Conservation (phyloP, 2,113 vertebrate species). For the Phaethornis superciliosus region DNA sequence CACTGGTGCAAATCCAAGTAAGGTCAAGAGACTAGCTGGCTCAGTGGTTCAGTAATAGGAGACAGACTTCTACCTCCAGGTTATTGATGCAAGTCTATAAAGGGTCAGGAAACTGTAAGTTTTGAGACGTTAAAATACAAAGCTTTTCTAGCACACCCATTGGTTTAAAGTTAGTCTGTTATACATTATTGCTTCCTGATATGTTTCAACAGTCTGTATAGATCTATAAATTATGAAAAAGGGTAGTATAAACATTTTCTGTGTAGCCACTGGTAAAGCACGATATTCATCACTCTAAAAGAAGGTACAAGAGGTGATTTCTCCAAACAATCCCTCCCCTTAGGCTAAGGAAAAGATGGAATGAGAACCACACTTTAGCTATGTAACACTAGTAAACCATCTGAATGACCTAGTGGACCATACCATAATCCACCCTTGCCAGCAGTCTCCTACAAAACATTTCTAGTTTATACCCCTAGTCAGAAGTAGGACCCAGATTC, state of each 20-base stretch:
- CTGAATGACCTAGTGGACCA: background rate
- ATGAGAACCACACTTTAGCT: background rate
- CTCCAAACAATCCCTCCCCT: background rate
- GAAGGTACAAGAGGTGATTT: background rate
- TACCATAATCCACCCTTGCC: background rate
- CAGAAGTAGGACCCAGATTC: background rate
- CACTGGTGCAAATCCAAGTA: conserved; percentile 35
- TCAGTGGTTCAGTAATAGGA: conserved; percentile 27
- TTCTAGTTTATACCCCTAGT: background rate
- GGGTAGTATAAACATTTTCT: background rate
- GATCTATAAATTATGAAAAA: background rate
- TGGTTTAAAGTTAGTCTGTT: background rate
- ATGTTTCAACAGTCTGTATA: background rate
- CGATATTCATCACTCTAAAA: background rate
- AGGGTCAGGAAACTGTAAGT: background rate
- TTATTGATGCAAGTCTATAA: background rate
- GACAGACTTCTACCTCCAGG: background rate
- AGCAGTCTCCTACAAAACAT: background rate
- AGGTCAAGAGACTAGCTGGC: conserved; percentile 26
- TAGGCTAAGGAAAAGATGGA: background rate
- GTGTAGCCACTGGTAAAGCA: background rate
- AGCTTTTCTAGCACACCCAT: background rate
- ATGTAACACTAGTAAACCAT: background rate
- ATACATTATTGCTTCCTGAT: background rate
- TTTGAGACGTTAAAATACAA: background rate